Base-by-base conservation (phyloP, 2,113 vertebrate genomes). In the Mus pahari region DNA sequence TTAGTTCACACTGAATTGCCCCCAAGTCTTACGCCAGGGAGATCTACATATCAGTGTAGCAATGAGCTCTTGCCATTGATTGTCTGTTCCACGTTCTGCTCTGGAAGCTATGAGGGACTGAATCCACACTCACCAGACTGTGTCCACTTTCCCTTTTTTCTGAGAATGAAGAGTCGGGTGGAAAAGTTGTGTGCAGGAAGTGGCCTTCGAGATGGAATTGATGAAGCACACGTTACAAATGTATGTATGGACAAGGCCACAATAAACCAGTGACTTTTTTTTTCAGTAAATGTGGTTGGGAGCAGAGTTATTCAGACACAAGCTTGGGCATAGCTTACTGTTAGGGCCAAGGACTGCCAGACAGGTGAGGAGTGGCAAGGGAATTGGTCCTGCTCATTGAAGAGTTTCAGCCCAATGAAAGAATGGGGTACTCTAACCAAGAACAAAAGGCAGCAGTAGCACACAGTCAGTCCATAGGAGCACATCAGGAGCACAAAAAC, bases 251-350 rank as follows among this genome's bases (percentile, higher is more conserved):
- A 94, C n/a, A 12, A 73, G 28, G 55, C 16, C 64, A 45, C 81
- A 77, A 91, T 77, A 94, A 90, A 88, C 26, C 62, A 94, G 64
- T 58, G 48, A 36, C 36, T 92, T 24, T 91, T 24, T 91, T 71
- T 68, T 19, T 84, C 62, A 82, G 74, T 89, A 93, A 93, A 87
- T 83, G 45, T 50, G 31, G 19, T 62, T 83, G 79, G 45, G 92
- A 24, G 7, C 42, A 87, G 83, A 96, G n/a, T 93, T 78, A 39
- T 48, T 96, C 68, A 96, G 53, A 88, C 2, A 36, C 5, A 84
- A 68, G 11, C 4, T 74, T 78, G 64, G 48, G 45, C 33, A 39
- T 50, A 73, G 16, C 22, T 55, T 36, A 55, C 22, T 3, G 68
- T 17, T 64, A 73, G 50, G 17, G 64, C 22, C 0, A 78, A 5